These are phyloP conservation scores for Pelochelys cantorii DNA, from an alignment of 2,797 vertebrate genomes.

Conservation along the genomic window DNA sequence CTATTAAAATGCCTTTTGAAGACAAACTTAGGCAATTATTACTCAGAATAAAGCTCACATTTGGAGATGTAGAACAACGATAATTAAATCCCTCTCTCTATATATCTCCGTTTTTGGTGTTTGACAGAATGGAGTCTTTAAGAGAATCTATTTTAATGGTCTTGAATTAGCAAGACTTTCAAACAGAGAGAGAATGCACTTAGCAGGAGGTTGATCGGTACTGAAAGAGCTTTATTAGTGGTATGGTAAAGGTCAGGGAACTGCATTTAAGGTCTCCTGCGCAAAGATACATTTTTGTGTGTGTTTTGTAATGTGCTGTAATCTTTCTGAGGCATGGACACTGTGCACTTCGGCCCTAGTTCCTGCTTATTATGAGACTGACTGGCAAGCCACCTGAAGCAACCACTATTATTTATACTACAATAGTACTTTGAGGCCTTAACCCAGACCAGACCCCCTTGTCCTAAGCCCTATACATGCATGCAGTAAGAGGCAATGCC, in stretches of 20 bases:
- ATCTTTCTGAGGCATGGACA: not conserved
- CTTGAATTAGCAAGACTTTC: constrained; percentile 82
- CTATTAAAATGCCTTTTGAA: constrained; percentile 86
- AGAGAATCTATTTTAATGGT: constrained; percentile 82
- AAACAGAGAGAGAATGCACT: constrained; percentile 76
- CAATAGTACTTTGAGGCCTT: not conserved
- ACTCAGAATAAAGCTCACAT: constrained; percentile 76
- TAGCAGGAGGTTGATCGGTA: constrained; percentile 77
- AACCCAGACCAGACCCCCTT: not conserved
- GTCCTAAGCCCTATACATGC: not conserved
- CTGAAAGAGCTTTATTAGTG: constrained; percentile 66
- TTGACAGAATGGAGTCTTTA: constrained; percentile 82
- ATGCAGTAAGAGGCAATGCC: not conserved
- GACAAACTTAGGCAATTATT: constrained; percentile 85
- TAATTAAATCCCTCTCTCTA: constrained; percentile 83
- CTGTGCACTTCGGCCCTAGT: not conserved
- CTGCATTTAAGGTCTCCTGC: constrained; percentile 9
- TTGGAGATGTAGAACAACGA: constrained; percentile 81
- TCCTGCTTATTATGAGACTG: not conserved
- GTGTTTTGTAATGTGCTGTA: not conserved
- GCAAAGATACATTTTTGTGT: not conserved
- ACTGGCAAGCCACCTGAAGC: not conserved
- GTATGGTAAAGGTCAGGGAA: constrained; percentile 68
- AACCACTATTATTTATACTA: not conserved
- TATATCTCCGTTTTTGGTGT: constrained; percentile 80